Base-by-base conservation (phyloP, 2,888 invertebrate species). In the Heliconius hortense region DNA sequence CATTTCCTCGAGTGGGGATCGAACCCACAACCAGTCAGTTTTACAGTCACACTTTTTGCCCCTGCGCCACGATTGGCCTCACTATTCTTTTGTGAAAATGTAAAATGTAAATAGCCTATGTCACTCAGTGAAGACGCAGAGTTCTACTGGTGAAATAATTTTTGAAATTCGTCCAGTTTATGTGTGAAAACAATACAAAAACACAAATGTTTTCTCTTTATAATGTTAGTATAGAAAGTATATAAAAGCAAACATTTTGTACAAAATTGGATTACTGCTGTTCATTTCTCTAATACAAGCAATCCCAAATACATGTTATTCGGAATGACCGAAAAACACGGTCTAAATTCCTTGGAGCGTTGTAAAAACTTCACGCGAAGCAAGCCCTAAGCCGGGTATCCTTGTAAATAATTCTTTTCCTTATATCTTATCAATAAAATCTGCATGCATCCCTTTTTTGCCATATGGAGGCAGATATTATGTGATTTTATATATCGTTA, bases 361-460 rank as follows among this genome's bases (percentile, higher is more conserved):
- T 63, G 43, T 62, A 69, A 74, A 74, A 48, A 62, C 63, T 74
- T 69, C 53, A 74, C 21, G 35, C 62, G 48, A 70, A 24, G 53
- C 62, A 73, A 28, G 63, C 26, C 60, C 24, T 26, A 75, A 77
- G 73, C 75, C 75, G 72, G 77, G 77, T 79, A 78, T 81, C 77
- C 78, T 82, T 81, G 82, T 83, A 82, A 82, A 82, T 80, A 80
- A 82, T 81, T 82, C 82, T 81, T 84, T 81, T 79, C 81, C 80
- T 64, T 70, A 84, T 84, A 84, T 82, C 83, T 82, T 81, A 82
- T 82, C 87, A 85, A 87, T 87, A 71, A 87, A 85, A 87, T 87
- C 83, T 86, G 84, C 87, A 86, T 86, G 83, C 79, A 80, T 69
- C 77, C 79, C 79, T 82, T 84, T 82, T 56, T 82, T 79, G 79